Base-by-base conservation (phyloP, 2,888 invertebrate genomes). In the Gastracanthus pulcherrimus region DNA sequence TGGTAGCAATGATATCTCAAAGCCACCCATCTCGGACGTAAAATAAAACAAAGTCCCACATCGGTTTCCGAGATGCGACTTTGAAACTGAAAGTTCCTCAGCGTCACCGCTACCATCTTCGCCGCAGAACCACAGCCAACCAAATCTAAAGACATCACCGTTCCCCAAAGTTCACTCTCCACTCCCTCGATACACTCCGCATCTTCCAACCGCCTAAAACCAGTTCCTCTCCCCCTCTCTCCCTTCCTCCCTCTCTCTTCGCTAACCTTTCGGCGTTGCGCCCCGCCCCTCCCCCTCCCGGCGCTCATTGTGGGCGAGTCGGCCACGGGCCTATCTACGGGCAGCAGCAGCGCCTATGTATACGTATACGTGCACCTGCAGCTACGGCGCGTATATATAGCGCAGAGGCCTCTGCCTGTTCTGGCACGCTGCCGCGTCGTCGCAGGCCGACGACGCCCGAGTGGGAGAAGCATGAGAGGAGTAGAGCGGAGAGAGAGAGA, bases 361-460 rank as follows among this genome's bases (percentile, higher is more conserved):
- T n/a, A n/a, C 58, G 19, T n/a, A 60, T 60, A 70, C 16, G 51
- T 70, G 41, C 75, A 64, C 48, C 64, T 64, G 62, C 23, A 29
- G 9, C 26, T 34, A 11, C n/a, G n/a, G 36, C 19, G 76, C 69
- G n/a, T n/a, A n/a, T n/a, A n/a, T n/a, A n/a, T n/a, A n/a, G n/a
- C n/a, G n/a, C 26, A 16, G n/a, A 45, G n/a, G 70, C 55, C 38
- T 45, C 29, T 11, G 55, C 26, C 23, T 11, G 7, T 13, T 34
- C 64, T 80, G 80, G 82, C 80, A 80, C 51, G 51, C 1, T 70
- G 77, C 77, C 82, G 80, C 82, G 80, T 75, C 82, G 80, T 29
- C 82, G 80, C 80, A 45, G 55, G 60, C 31, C 31, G 48, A 19
- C 31, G 34, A 55, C 48, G 11, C 45, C 48, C 51, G 67, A 45